phyloP scores from a whole-genome alignment of 1,140 invertebrate genomes.

The Drosophila bifasciata region DNA sequence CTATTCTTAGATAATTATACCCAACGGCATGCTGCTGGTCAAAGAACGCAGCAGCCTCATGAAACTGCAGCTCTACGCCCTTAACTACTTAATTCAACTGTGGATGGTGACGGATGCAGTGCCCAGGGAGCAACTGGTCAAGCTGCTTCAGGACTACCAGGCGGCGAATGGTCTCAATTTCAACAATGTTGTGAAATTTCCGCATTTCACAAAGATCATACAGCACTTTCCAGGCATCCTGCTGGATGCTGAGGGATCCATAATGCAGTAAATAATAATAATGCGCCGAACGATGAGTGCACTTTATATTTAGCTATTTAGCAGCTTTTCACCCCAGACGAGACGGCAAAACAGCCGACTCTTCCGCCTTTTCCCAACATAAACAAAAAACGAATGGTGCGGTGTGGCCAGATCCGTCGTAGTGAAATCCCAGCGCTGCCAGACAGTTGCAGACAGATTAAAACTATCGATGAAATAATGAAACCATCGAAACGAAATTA shows the following conservation, averaged over 20 bases:
- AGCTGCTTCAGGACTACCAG: conserved; percentile 48
- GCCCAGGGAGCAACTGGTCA: conserved; percentile 18
- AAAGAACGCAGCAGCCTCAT: conserved; percentile 23
- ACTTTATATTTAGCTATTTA: too few species aligned
- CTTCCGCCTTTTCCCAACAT: too few species aligned
- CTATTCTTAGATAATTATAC: conserved; percentile 55
- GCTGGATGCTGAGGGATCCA: conserved; percentile 40
- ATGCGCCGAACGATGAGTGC: too few species aligned
- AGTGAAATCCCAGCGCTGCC: too few species aligned
- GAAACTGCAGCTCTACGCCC: conserved; percentile 44
- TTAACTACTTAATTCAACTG: conserved; percentile 51
- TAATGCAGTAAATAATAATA: conserved; percentile 11
- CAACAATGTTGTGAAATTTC: conserved; percentile 36
- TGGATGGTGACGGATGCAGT: conserved; percentile 28
- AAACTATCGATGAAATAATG: too few species aligned
- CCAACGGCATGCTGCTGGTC: conserved; percentile 4
- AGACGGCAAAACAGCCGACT: too few species aligned
- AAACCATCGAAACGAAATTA: too few species aligned
- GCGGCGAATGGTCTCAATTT: conserved; percentile 37
- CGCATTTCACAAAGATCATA: conserved; percentile 51
- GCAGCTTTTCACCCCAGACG: too few species aligned
- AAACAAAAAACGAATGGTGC: too few species aligned
- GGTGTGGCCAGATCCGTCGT: too few species aligned
- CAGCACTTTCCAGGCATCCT: conserved; percentile 49
- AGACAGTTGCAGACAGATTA: too few species aligned